Conservation (phyloP, 2,797 vertebrate species). For the Monodelphis domestica region DNA sequence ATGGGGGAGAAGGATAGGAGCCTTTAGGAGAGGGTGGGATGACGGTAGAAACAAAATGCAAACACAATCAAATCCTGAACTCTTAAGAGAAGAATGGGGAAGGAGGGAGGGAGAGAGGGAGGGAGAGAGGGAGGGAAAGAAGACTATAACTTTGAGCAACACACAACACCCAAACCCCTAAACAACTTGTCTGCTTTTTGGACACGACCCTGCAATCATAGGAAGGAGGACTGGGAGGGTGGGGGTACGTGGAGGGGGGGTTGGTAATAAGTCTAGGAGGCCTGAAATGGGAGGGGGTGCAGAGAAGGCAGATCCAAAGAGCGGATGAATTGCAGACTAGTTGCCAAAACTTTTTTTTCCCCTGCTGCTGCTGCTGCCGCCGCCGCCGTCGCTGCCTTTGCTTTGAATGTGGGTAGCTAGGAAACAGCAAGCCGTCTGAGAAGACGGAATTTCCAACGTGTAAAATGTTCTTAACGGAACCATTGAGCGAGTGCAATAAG, state of each 20-base stretch:
- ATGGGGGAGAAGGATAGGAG: conserved; percentile 45
- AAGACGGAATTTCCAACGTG: conserved; percentile 90
- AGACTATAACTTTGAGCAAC: neutral
- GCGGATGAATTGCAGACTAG: conserved; percentile 78
- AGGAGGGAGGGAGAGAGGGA: neutral
- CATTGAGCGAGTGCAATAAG: conserved; percentile 96
- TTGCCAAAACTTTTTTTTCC: conserved; percentile 79
- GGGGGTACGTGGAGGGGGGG: neutral
- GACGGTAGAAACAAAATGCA: conserved; percentile 48
- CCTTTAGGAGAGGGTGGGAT: conserved; percentile 26
- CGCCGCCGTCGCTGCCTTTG: conserved; percentile 70
- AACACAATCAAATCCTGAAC: conserved; percentile 19
- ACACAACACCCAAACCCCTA: neutral
- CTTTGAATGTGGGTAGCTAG: conserved; percentile 89
- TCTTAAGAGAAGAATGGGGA: neutral
- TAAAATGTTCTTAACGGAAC: conserved; percentile 91
- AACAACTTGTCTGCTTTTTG: conserved; percentile 42
- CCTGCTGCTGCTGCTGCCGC: conserved; percentile 58
- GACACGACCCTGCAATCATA: conserved; percentile 18
- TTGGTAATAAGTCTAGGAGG: neutral
- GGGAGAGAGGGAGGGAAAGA: neutral
- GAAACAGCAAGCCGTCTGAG: conserved; percentile 88
- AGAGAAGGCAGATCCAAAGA: conserved; percentile 53
- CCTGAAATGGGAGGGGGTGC: neutral
- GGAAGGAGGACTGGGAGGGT: neutral